Conservation (phyloP, 2,888 invertebrate genomes). For the Leucozona laternaria region DNA sequence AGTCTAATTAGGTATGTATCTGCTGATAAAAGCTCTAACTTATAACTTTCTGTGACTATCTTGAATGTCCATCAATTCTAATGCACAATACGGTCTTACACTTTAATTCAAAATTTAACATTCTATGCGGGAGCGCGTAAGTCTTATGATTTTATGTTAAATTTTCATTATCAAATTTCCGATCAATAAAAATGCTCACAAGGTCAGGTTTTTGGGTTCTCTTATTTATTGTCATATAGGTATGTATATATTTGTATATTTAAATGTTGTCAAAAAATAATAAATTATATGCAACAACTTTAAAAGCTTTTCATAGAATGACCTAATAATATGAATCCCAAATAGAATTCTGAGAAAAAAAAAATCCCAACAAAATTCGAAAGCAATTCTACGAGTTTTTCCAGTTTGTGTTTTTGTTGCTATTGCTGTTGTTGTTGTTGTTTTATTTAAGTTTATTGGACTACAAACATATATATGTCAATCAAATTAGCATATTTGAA, state of each 20-base stretch:
- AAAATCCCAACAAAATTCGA: conserved; percentile 46
- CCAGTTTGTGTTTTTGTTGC: conserved; percentile 38
- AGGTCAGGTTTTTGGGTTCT: conserved; percentile 6
- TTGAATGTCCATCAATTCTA: neutral
- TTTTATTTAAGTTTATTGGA: conserved; percentile 25
- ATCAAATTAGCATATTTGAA: conserved; percentile 39
- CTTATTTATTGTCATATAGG: neutral
- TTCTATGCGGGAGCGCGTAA: conserved; percentile 9
- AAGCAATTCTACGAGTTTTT: conserved; percentile 68
- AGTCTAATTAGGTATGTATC: neutral
- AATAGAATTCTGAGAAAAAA: conserved; percentile 10
- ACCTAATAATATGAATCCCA: conserved; percentile 51
- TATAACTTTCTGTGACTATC: neutral
- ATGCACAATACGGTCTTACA: neutral
- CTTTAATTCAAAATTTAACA: neutral
- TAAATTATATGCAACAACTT: conserved; percentile 12
- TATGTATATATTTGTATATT: neutral
- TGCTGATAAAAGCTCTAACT: neutral
- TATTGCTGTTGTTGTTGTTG: neutral
- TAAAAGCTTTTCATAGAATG: conserved; percentile 38
- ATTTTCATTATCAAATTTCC: neutral
- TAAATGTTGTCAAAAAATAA: neutral
- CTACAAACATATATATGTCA: conserved; percentile 21
- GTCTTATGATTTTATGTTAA: neutral
- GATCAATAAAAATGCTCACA: neutral